phyloP scores from a whole-genome alignment of 2,797 vertebrate species.

The Pipistrellus pygmaeus region DNA sequence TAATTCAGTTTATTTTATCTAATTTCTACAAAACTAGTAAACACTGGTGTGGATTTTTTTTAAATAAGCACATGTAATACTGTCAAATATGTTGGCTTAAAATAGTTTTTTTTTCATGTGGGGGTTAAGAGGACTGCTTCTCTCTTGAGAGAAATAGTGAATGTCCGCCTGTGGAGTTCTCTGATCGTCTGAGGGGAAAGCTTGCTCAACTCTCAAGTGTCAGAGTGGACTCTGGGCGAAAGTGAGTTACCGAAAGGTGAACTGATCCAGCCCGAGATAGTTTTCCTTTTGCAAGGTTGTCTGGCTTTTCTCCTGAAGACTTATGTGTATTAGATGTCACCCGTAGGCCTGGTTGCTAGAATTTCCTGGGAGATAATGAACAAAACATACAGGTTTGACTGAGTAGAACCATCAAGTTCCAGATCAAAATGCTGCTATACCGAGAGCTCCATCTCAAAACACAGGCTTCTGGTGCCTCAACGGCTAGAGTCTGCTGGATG shows the following conservation, averaged over 20 bases:
- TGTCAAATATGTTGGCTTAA: background rate
- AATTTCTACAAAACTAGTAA: constrained; percentile 46
- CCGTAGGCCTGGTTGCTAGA: constrained; percentile 43
- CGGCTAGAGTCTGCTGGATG: background rate
- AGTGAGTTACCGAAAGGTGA: constrained; percentile 40
- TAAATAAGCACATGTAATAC: constrained; percentile 12
- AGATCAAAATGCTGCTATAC: background rate
- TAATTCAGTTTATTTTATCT: constrained; percentile 46
- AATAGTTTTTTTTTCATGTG: background rate
- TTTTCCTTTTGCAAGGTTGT: constrained; percentile 54
- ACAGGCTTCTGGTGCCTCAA: background rate
- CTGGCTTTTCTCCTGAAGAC: constrained; percentile 56
- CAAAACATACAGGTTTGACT: constrained; percentile 16
- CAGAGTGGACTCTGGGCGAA: constrained; percentile 33
- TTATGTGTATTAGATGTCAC: background rate
- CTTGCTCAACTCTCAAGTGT: constrained; percentile 50
- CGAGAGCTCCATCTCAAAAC: background rate
- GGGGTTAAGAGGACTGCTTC: background rate
- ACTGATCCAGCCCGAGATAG: background rate
- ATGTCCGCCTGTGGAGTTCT: constrained; percentile 32
- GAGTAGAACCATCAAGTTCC: constrained; percentile 20
- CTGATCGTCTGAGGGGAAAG: constrained; percentile 9
- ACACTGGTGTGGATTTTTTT: background rate
- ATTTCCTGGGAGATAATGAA: background rate
- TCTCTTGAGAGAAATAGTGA: background rate